Evolutionary conservation across 2,113 vertebrate genomes (phyloP), one percentile per base, ranked within the genome.

Genomic region (Entelurus aequoreus): DNA sequence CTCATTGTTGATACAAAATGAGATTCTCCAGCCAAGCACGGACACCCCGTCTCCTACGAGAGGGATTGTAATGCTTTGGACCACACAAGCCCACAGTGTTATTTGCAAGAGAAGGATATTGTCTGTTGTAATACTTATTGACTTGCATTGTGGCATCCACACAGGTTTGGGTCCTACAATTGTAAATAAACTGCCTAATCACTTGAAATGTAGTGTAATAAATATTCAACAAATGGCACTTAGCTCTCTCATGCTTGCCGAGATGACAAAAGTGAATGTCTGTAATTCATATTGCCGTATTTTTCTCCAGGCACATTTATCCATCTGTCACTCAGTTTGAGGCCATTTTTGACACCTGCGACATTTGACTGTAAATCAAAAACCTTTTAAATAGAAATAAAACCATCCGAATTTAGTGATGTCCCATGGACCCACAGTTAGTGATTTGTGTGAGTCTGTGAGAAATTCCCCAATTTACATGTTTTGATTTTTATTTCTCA

Each of bases 21-120:
- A 72, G 75, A 72, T 77, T 78, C 38, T 77, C 52, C 73, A 77
- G 71, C 66, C 61, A 65, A 80, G 63, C 76, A 57, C 19, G 54
- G 54, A 57, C n/a, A 57, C 38, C 10, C 19, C 15, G 12, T 19
- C 55, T 42, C 38, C 54, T 56, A 56, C 37, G 42, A 46, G 42
- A 56, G 3, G 15, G 40, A 6, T 16, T 56, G 42, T 56, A 38
- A 44, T 1, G 5, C 42, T 7, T 42, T 40, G 8, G 9, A 28
- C 37, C 37, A 7, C 38, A 56, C 9, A 56, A 55, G 8, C n/a
- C 5, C 40, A 15, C 14, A 40, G 14, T n/a, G 7, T 38, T 10
- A 7, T 15, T 12, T 38, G 5, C 8, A 55, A 55, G 12, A 55
- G 48, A 50, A 11, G 19, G 13, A 55, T 36, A 38, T 55, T 55